Base-by-base conservation (phyloP, 2,113 vertebrate species). In the Elaphurus davidianus region DNA sequence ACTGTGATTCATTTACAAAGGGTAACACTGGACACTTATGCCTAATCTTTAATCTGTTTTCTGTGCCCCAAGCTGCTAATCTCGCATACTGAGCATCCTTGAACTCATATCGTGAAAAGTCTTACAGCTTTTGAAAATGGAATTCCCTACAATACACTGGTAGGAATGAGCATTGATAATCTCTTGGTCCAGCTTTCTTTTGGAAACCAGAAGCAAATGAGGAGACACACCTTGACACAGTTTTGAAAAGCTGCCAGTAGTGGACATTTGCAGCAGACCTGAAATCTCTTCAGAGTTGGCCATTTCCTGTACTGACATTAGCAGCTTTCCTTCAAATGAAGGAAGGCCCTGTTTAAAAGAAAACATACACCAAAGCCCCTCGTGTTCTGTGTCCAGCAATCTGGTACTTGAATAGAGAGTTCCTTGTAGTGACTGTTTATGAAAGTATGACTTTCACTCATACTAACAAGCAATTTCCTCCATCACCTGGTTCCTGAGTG, bases 191-290 rank as follows among this genome's bases (percentile, higher is more conserved):
- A 25, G 10, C 33, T 86, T 30, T 85, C 27, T 83, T 62, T 90
- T 21, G 43, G 55, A 87, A 67, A 50, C 54, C 25, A 67, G 76
- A 96, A 86, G 62, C 55, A 50, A 17, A 5, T 7, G 27, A 85
- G 55, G 50, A 59, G 45, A 43, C 30, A 8, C 1, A 0, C 36
- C 6, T 71, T 81, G 74, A 40, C 57, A 36, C 0, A 5, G 15
- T 92, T 97, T 36, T 92, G 79, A 90, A 90, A 96, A 54, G 27
- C 83, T 83, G 50, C 54, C n/a, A 50, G 59, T 5, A 82, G 67
- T 57, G 92, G 67, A 17, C 30, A 3, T 97, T 87, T 78, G 8
- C 50, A 87, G 40, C n/a, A 30, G 85, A 78, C 95, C 87, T 47
- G 1, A 23, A 52, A 89, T 50, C 50, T 28, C 57, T 60, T 95